Percentiles rank a stretch among this genome's conserved stretches.
These are phyloP conservation scores for Cryptotis parvus DNA, from an alignment of 2,113 vertebrate genomes.

Conservation along the genomic window DNA sequence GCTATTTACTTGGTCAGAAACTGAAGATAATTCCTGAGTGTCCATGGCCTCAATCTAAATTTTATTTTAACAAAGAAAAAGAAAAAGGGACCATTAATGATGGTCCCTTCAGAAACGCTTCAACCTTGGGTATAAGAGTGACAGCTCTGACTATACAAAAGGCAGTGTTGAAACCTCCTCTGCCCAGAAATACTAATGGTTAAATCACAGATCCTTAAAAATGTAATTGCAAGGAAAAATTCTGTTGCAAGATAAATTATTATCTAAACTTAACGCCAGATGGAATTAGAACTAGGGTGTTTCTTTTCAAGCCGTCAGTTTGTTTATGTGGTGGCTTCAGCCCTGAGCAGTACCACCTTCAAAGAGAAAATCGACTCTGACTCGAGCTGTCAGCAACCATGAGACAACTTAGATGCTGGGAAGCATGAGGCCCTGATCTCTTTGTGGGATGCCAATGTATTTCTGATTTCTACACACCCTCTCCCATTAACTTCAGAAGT, in stretches of 20 bases:
- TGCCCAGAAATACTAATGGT: conserved; percentile 19
- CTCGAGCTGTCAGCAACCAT: not conserved
- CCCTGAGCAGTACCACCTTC: conserved; percentile 53
- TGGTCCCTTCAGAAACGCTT: not conserved
- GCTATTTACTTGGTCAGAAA: not conserved
- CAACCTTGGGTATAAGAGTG: not conserved
- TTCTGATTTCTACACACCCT: not conserved
- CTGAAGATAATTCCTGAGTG: not conserved
- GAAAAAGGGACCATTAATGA: not conserved
- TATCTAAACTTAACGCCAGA: conserved; percentile 55
- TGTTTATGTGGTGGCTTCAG: conserved; percentile 61
- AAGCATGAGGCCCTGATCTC: not conserved
- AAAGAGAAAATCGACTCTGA: conserved; percentile 59
- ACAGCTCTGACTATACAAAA: not conserved
- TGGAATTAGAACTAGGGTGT: conserved; percentile 57
- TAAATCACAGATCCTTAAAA: conserved; percentile 51
- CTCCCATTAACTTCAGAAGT: conserved; percentile 2
- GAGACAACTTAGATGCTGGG: not conserved
- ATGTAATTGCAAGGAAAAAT: conserved; percentile 21
- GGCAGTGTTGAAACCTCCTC: conserved; percentile 3
- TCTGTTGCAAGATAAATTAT: conserved; percentile 57
- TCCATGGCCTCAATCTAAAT: not conserved
- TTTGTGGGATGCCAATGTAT: not conserved
- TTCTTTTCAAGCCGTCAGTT: conserved; percentile 69
- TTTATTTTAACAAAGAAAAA: conserved; percentile 10